Conservation (phyloP, 30 jellyfish, hydroid and myxozoan species). For the Aurelia sp. region DNA sequence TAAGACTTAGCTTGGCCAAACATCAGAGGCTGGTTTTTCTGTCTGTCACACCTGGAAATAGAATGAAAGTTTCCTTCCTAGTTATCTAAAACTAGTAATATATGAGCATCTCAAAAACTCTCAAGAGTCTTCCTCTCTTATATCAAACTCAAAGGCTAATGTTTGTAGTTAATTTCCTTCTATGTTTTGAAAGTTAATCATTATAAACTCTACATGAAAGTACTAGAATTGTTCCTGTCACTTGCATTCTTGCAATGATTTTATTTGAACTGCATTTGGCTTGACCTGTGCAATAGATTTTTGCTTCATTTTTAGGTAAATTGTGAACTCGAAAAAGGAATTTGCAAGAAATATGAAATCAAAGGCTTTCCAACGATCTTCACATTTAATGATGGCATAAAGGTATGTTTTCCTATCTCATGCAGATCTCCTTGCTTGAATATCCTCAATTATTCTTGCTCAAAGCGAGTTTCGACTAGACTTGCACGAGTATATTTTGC, state of each 20-base stretch:
- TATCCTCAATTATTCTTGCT: neutral
- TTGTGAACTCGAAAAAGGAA: slow-evolving; percentile 66
- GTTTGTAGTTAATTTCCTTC: too few species aligned
- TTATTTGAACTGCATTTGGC: neutral
- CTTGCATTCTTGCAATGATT: neutral
- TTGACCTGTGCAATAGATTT: neutral
- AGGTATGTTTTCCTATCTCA: slow-evolving; percentile 39
- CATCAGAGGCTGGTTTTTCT: too few species aligned
- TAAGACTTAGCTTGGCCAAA: too few species aligned
- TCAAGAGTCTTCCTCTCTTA: too few species aligned
- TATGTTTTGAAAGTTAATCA: too few species aligned
- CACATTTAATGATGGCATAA: slow-evolving; percentile 56
- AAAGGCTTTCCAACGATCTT: slow-evolving; percentile 74
- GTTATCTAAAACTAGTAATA: too few species aligned
- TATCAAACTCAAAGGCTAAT: too few species aligned
- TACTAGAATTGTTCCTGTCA: neutral
- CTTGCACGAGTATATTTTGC: neutral
- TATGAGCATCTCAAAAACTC: too few species aligned
- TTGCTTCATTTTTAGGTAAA: slow-evolving; percentile 59
- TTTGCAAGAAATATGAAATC: slow-evolving; percentile 63
- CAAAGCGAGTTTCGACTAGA: neutral
- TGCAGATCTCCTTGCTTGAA: neutral
- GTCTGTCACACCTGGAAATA: too few species aligned
- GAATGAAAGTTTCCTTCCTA: too few species aligned
- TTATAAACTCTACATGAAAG: too few species aligned